These are phyloP conservation scores for Ischnura elegans DNA, from an alignment of 2,888 invertebrate species.

Conservation along the genomic window DNA sequence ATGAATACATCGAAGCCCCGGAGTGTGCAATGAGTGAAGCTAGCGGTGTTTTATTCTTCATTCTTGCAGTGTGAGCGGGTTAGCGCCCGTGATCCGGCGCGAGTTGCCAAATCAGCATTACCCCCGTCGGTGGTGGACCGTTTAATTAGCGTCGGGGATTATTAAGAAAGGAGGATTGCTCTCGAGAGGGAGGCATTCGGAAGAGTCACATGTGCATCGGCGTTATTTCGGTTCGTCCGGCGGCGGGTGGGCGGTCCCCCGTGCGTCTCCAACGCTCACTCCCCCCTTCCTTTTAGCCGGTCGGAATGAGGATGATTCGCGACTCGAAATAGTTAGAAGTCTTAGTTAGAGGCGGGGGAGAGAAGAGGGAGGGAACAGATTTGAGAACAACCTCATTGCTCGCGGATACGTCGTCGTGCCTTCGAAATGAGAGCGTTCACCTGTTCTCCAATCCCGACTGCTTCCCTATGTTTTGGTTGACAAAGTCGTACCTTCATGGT, in stretches of 20 bases:
- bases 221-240: slow-evolving; percentile 11
- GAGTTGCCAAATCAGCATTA: background rate
- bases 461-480: too few relatives aligned
- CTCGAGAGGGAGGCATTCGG: background rate
- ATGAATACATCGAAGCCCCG: too few relatives aligned
- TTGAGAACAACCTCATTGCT: background rate
- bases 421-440: background rate
- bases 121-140: background rate
- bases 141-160: slow-evolving; percentile 2
- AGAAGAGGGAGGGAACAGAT: background rate
- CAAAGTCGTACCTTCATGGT: too few relatives aligned
- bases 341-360: background rate
- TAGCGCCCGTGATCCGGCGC: background rate
- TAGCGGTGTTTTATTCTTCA: too few relatives aligned
- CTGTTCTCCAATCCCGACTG: too few relatives aligned
- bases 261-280: background rate
- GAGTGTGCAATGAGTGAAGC: too few relatives aligned
- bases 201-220: background rate
- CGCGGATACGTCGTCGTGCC: background rate
- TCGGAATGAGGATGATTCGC: background rate
- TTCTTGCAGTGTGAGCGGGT: background rate
- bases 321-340: slow-evolving; percentile 32
- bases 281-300: background rate
- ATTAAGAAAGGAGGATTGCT: background rate
- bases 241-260: background rate